Evolutionary conservation across 1,140 invertebrate species (phyloP).

Genomic region (Parapsyche elsis): DNA sequence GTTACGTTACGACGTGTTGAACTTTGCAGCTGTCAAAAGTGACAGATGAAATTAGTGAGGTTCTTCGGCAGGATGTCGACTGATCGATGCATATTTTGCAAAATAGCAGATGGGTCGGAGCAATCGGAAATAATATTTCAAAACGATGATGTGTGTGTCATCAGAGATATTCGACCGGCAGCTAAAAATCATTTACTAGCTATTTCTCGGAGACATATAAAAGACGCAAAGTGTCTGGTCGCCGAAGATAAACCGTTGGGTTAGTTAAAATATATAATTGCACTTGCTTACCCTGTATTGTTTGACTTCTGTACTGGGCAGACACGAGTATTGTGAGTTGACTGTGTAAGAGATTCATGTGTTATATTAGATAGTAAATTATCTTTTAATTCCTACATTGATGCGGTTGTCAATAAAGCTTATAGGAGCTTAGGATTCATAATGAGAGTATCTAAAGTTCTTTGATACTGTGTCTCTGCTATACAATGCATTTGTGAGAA

Average conservation of each 20-base stretch:
- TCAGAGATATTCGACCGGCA: conserved; percentile 87
- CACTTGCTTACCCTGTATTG: too few species aligned
- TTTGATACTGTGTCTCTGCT: too few species aligned
- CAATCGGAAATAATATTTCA: conserved; percentile 72
- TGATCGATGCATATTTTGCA: conserved; percentile 76
- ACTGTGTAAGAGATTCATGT: too few species aligned
- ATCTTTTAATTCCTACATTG: too few species aligned
- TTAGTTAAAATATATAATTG: conserved; percentile 60
- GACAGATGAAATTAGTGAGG: not conserved
- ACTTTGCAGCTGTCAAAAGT: conserved; percentile 9
- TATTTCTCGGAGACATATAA: conserved; percentile 81
- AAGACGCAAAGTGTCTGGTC: conserved; percentile 76
- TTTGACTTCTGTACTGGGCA: too few species aligned
- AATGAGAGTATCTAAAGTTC: too few species aligned
- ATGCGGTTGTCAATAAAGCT: too few species aligned
- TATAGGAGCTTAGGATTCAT: too few species aligned
- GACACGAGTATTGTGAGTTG: too few species aligned
- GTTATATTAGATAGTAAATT: too few species aligned
- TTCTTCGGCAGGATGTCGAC: not conserved
- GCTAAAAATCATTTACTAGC: conserved; percentile 84
- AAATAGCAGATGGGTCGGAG: conserved; percentile 72
- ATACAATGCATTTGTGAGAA: too few species aligned
- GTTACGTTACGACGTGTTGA: not conserved
- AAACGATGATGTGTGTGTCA: conserved; percentile 82
- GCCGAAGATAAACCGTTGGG: conserved; percentile 74